These are phyloP conservation scores for Drusus annulatus DNA, from an alignment of 1,140 invertebrate species.

Conservation along the genomic window DNA sequence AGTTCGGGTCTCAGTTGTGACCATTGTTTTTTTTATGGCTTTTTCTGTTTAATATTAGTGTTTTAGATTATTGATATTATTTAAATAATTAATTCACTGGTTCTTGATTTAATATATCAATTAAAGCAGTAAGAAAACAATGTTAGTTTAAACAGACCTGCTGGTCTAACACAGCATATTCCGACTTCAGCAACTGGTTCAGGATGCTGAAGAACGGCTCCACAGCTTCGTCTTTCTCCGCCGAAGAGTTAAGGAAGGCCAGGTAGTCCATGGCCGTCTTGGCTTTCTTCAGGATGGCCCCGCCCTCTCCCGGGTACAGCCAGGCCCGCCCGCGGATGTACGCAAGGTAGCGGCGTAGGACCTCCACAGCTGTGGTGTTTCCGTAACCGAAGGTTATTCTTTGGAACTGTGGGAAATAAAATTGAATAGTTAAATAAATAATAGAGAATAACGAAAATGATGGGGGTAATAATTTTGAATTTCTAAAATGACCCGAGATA, in stretches of 20 bases:
- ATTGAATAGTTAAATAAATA: too few species aligned
- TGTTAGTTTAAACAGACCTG: too few species aligned
- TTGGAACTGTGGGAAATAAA: slow-evolving; percentile 68
- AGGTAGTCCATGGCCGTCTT: slow-evolving; percentile 71
- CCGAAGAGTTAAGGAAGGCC: slow-evolving; percentile 62
- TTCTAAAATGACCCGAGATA: too few species aligned
- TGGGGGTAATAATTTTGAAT: too few species aligned
- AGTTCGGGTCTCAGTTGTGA: too few species aligned
- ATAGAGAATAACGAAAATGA: too few species aligned
- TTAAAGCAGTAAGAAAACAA: too few species aligned
- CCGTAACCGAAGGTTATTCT: slow-evolving; percentile 73
- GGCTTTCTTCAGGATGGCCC: slow-evolving; percentile 69
- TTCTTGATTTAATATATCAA: too few species aligned
- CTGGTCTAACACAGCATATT: slow-evolving; percentile 69
- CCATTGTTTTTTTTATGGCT: too few species aligned
- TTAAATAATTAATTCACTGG: too few species aligned
- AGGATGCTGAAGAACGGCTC: slow-evolving; percentile 69
- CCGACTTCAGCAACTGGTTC: slow-evolving; percentile 68
- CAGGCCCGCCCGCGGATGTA: slow-evolving; percentile 62
- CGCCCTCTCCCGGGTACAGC: slow-evolving; percentile 74
- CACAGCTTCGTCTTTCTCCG: slow-evolving; percentile 64
- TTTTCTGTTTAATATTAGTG: too few species aligned
- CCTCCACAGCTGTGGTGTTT: slow-evolving; percentile 65
- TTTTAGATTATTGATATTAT: too few species aligned
- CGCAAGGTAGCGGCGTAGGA: slow-evolving; percentile 66